These are phyloP conservation scores for Austrolebias charrua DNA, from an alignment of 2,797 vertebrate genomes.

Conservation along the genomic window DNA sequence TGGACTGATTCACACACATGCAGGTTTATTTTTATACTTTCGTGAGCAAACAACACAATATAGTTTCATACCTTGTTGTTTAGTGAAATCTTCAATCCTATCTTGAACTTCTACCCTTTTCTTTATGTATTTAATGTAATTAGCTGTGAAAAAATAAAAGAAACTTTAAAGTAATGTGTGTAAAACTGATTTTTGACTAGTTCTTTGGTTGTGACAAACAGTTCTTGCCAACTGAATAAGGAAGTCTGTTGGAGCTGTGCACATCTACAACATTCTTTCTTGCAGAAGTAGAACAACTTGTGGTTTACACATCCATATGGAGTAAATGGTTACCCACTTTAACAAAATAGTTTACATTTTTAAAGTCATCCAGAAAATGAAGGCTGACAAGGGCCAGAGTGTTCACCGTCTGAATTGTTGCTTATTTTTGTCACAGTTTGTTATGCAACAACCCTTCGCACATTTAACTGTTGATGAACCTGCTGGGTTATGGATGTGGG, in stretches of 20 bases:
- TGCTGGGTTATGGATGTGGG: conserved; percentile 16
- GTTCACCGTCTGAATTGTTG: background rate
- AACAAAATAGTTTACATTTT: conserved; percentile 11
- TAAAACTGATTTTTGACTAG: conserved; percentile 9
- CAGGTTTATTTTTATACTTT: background rate
- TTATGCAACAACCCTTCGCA: conserved; percentile 21
- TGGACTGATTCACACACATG: background rate
- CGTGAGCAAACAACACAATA: conserved; percentile 1
- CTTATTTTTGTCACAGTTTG: conserved; percentile 16
- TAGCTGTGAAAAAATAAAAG: conserved; percentile 28
- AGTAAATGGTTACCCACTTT: conserved; percentile 18
- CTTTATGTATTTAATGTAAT: conserved; percentile 28
- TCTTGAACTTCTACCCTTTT: background rate
- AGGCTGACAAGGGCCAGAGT: background rate
- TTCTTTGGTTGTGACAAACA: conserved; percentile 4
- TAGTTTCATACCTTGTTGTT: conserved; percentile 3
- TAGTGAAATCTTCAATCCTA: conserved; percentile 1
- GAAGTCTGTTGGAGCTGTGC: background rate
- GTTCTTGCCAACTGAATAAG: background rate
- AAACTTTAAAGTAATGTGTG: background rate
- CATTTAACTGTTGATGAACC: conserved; percentile 4
- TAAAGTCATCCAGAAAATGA: background rate
- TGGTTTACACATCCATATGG: background rate
- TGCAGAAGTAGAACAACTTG: conserved; percentile 4
- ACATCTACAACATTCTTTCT: too few relatives aligned